These are phyloP conservation scores for Lasioglossum calceatum DNA, from an alignment of 2,888 invertebrate genomes.

Conservation along the genomic window DNA sequence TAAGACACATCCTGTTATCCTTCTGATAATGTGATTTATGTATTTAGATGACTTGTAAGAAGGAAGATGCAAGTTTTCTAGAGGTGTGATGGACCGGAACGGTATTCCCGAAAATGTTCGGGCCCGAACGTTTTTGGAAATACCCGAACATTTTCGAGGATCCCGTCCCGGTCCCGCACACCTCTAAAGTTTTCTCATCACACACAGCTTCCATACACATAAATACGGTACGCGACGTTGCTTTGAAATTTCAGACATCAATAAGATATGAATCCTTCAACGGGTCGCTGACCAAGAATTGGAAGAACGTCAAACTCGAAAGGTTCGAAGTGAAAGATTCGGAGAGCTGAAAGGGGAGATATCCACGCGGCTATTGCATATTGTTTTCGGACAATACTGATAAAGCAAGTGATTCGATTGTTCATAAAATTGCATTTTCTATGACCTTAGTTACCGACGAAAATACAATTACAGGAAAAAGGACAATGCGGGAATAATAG, in stretches of 20 bases:
- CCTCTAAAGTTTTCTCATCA: not conserved
- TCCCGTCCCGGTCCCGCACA: too few relatives aligned
- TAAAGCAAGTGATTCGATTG: not conserved
- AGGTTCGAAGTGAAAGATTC: not conserved
- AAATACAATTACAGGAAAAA: not conserved
- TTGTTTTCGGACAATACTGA: not conserved
- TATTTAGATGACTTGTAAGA: not conserved
- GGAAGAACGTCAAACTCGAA: not conserved
- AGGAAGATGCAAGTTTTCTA: not conserved
- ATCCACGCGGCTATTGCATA: not conserved
- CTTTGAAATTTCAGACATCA: not conserved
- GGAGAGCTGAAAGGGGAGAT: not conserved
- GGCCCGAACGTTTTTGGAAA: too few relatives aligned
- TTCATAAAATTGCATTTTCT: not conserved
- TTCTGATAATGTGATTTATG: not conserved
- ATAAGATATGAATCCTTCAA: not conserved
- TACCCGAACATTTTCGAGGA: too few relatives aligned
- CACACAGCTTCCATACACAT: not conserved
- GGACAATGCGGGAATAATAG: not conserved
- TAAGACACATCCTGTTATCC: not conserved
- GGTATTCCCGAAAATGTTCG: too few relatives aligned
- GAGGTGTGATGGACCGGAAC: too few relatives aligned
- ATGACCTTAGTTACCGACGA: not conserved
- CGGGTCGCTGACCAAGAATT: not conserved
- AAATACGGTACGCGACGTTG: not conserved